Conservation (phyloP, 2,113 vertebrate species). For the Varanus salvator region DNA sequence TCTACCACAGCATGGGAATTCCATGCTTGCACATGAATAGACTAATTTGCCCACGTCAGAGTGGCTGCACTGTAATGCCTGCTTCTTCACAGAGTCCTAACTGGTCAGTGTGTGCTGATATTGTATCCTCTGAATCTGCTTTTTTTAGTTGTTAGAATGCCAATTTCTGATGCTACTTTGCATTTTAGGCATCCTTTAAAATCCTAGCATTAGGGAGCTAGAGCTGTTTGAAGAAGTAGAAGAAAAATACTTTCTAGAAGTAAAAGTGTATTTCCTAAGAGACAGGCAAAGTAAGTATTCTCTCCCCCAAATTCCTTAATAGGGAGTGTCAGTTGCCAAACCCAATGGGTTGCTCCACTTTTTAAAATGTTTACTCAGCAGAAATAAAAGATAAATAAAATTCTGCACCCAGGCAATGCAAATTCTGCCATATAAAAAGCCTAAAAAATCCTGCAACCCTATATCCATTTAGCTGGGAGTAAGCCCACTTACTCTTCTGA, state of each 20-base stretch:
- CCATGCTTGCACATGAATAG: neutral
- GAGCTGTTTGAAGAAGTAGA: neutral
- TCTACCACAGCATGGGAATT: neutral
- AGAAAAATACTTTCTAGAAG: neutral
- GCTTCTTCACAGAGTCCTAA: neutral
- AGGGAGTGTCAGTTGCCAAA: neutral
- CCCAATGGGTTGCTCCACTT: neutral
- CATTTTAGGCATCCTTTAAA: neutral
- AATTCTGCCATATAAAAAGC: neutral
- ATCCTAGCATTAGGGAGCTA: neutral
- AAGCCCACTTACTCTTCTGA: neutral
- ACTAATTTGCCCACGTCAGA: neutral
- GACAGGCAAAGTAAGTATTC: neutral
- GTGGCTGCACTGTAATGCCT: neutral
- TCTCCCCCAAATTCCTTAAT: neutral
- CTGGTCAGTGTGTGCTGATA: neutral
- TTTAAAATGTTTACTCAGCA: neutral
- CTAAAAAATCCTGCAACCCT: neutral
- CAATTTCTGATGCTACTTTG: neutral
- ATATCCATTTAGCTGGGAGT: neutral
- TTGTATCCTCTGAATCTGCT: neutral
- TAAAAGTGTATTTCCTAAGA: slow-evolving; percentile 9
- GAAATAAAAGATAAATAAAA: neutral
- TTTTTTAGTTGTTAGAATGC: neutral
- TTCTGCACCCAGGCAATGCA: neutral